Evolutionary conservation across 1,140 invertebrate species (phyloP).

Genomic region (Drepana arcuata): DNA sequence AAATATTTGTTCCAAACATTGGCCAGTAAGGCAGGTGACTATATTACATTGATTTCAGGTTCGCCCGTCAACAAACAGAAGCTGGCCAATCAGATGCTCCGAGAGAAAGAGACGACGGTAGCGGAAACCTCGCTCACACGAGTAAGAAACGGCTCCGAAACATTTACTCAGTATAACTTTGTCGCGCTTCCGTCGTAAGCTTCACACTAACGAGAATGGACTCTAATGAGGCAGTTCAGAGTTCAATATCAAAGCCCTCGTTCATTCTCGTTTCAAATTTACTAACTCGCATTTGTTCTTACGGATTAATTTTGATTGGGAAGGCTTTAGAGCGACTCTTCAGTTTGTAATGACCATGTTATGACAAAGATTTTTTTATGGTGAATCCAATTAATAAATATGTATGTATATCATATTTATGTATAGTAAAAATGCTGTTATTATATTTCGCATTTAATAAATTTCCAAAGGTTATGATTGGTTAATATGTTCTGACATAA

Average conservation of each 20-base stretch:
- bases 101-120: conserved; percentile 76
- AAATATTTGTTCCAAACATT: conserved; percentile 3
- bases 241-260: conserved; percentile 13
- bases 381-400: too few relatives aligned
- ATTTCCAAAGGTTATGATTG: too few relatives aligned
- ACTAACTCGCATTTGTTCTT: conserved; percentile 42
- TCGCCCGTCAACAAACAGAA: conserved; percentile 84
- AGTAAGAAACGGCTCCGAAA: conserved; percentile 68
- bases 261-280: conserved; percentile 38
- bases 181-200: conserved; percentile 32
- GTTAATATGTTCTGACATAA: too few relatives aligned
- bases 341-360: too few relatives aligned
- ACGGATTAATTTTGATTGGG: too few relatives aligned
- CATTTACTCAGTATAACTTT: conserved; percentile 44
- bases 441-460: too few relatives aligned
- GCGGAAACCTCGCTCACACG: conserved; percentile 82
- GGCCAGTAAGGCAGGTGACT: conserved; percentile 27
- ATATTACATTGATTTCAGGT: conserved; percentile 69
- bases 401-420: too few relatives aligned
- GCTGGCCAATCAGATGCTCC: conserved; percentile 79
- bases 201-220: conserved; percentile 26
- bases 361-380: too few relatives aligned
- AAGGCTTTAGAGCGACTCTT: too few relatives aligned
- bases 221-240: conserved; percentile 3
- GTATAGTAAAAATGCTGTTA: too few relatives aligned